These are phyloP conservation scores for Danionella dracula DNA, from an alignment of 2,797 vertebrate genomes.

Conservation along the genomic window DNA sequence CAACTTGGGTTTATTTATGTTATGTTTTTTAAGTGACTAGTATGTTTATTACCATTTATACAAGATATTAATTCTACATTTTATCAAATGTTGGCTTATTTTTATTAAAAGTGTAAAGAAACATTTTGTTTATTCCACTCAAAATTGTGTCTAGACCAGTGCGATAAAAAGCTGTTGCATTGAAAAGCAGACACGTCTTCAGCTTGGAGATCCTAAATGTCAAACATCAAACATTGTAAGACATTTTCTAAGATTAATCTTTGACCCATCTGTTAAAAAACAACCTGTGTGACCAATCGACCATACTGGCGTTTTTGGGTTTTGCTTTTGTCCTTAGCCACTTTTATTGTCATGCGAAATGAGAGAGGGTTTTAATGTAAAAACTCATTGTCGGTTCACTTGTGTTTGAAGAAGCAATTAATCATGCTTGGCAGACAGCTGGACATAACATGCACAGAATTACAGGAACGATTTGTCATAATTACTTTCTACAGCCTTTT, in stretches of 20 bases:
- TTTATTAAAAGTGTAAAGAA: no score
- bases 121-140: no score
- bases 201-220: conserved; percentile 6
- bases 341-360: not conserved
- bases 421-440: conserved; percentile 6
- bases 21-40: no score
- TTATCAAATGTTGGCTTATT: no score
- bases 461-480: conserved; percentile 6
- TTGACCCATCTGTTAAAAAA: not conserved
- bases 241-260: not conserved
- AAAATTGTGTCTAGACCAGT: not conserved
- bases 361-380: not conserved
- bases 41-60: no score
- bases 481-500: conserved; percentile 9
- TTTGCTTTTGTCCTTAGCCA: not conserved
- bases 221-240: conserved; percentile 7
- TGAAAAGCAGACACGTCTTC: not conserved
- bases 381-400: not conserved
- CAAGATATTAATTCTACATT: no score
- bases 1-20: no score
- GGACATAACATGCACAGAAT: not conserved
- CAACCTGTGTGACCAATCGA: not conserved
- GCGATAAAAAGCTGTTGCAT: not conserved
- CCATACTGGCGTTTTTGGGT: not conserved
- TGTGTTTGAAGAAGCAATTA: conserved; percentile 4